phyloP scores from a whole-genome alignment of 2,113 vertebrate genomes.

The Rutilus rutilus region DNA sequence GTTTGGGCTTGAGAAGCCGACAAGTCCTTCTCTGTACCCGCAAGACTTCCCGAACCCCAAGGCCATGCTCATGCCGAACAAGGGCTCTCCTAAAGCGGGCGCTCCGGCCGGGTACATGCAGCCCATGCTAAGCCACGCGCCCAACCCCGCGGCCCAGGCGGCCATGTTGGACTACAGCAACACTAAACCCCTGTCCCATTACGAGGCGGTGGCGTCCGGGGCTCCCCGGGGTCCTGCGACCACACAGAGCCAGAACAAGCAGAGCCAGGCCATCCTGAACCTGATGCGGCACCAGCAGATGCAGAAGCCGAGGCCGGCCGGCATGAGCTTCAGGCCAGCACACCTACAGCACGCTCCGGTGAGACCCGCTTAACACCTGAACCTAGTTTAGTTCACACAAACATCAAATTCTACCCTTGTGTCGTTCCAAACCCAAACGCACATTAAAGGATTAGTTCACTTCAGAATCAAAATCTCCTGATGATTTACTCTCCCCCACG shows the following conservation, averaged over 20 bases:
- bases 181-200: conserved; percentile 95
- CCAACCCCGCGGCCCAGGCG: conserved; percentile 71
- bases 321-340: conserved; percentile 78
- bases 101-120: conserved; percentile 79
- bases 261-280: conserved; percentile 71
- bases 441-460: too few species aligned
- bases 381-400: too few species aligned
- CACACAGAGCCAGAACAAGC: conserved; percentile 79
- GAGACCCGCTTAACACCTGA: conserved; percentile 29
- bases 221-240: conserved; percentile 67
- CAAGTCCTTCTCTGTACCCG: conserved; percentile 86
- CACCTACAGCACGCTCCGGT: conserved; percentile 87
- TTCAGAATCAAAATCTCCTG: too few species aligned
- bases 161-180: conserved; percentile 88
- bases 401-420: too few species aligned
- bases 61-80: conserved; percentile 84
- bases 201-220: conserved; percentile 81
- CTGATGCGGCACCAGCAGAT: conserved; percentile 85
- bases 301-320: conserved; percentile 80
- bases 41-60: conserved; percentile 87
- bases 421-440: too few species aligned
- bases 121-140: conserved; percentile 81
- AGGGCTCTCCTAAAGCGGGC: conserved; percentile 86
- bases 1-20: conserved; percentile 88
- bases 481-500: too few species aligned